Evolutionary conservation across 2,797 vertebrate species (phyloP).

Genomic region (Scleropages formosus): DNA sequence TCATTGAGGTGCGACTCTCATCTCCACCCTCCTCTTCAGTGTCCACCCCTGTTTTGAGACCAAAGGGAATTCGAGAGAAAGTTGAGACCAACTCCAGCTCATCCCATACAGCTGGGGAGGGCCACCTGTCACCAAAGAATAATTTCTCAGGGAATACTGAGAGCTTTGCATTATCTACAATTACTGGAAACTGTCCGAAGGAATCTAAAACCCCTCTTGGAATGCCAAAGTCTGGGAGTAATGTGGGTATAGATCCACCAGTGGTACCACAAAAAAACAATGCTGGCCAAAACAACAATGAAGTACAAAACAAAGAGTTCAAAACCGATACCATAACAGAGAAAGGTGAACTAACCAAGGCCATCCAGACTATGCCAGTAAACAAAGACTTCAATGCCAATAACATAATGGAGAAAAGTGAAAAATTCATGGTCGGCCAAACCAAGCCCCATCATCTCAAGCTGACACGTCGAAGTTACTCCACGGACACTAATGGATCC

Average conservation of each 20-base stretch:
- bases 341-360: neutral
- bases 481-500: slow-evolving; percentile 69
- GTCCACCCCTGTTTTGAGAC: slow-evolving; percentile 43
- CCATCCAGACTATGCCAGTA: neutral
- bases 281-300: slow-evolving; percentile 30
- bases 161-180: slow-evolving; percentile 23
- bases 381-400: slow-evolving; percentile 32
- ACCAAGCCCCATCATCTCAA: slow-evolving; percentile 57
- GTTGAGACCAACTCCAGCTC: slow-evolving; percentile 33
- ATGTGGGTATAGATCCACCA: slow-evolving; percentile 13
- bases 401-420: slow-evolving; percentile 34
- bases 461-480: slow-evolving; percentile 68
- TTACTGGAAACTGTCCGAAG: slow-evolving; percentile 12
- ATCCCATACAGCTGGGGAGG: slow-evolving; percentile 14
- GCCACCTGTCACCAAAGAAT: slow-evolving; percentile 11
- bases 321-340: neutral
- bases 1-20: slow-evolving; percentile 74
- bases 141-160: slow-evolving; percentile 30
- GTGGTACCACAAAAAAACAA: slow-evolving; percentile 33
- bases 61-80: slow-evolving; percentile 39
- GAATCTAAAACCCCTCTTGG: slow-evolving; percentile 28
- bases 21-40: slow-evolving; percentile 48
- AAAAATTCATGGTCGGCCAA: slow-evolving; percentile 41
- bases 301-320: neutral
- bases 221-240: neutral